These are phyloP conservation scores for Leuciscus idus DNA, from an alignment of 2,113 vertebrate species.

Conservation along the genomic window DNA sequence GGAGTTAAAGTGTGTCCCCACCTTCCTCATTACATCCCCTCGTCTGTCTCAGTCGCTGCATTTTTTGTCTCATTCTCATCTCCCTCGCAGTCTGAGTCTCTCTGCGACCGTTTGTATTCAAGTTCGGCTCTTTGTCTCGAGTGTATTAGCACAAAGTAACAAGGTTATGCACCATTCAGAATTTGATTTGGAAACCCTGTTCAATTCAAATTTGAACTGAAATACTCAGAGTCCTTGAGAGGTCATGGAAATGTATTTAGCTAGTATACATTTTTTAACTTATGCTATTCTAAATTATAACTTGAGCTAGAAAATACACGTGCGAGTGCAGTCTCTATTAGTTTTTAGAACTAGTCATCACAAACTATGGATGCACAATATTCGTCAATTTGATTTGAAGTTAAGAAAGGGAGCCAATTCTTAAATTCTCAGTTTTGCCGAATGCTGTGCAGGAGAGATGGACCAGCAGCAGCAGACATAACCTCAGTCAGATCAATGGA, in stretches of 20 bases:
- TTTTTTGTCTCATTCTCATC: not conserved
- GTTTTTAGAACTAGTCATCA: no score
- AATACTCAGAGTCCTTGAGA: not conserved
- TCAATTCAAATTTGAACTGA: not conserved
- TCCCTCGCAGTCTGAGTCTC: not conserved
- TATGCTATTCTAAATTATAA: not conserved
- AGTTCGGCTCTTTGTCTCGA: slow-evolving; percentile 20
- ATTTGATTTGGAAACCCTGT: not conserved
- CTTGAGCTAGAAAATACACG: not conserved
- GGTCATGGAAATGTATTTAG: not conserved
- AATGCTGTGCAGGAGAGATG: not conserved
- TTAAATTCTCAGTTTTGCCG: not conserved
- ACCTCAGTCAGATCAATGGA: slow-evolving; percentile 56
- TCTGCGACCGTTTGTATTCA: not conserved
- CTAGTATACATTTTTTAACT: not conserved
- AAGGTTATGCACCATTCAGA: not conserved
- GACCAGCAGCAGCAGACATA: slow-evolving; percentile 62
- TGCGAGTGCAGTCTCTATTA: not conserved
- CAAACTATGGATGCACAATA: no score
- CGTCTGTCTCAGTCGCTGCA: not conserved
- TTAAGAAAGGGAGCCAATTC: not conserved
- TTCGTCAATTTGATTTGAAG: not conserved
- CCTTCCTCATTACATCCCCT: not conserved
- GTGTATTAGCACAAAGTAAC: slow-evolving; percentile 37
- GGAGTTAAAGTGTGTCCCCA: slow-evolving; percentile 16